Percentiles rank a stretch among this genome's conserved stretches.
Evolutionary conservation across 1,140 invertebrate genomes (phyloP).

Genomic region (Theocolax elegans): DNA sequence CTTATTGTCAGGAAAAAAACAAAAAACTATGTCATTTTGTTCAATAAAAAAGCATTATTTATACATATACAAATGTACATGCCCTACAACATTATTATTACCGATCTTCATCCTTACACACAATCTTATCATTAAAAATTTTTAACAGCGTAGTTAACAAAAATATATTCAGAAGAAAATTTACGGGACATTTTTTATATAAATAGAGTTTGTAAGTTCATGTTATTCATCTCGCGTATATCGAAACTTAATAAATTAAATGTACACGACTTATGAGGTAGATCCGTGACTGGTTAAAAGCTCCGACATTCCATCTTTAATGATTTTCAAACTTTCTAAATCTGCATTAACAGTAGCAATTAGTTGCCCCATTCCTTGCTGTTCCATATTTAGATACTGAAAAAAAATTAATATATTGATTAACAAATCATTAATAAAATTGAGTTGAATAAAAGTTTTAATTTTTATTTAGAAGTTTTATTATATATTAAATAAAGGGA

Average conservation of each 20-base stretch:
- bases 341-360: slow-evolving; percentile 84
- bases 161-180: slow-evolving; percentile 21
- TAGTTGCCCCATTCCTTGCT: slow-evolving; percentile 84
- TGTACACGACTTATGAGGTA: slow-evolving; percentile 46
- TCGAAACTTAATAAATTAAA: slow-evolving; percentile 38
- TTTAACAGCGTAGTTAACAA: slow-evolving; percentile 22
- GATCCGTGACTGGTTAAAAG: slow-evolving; percentile 55
- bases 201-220: slow-evolving; percentile 29
- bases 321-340: slow-evolving; percentile 80
- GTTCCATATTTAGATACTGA: slow-evolving; percentile 84
- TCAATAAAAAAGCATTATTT: slow-evolving; percentile 53
- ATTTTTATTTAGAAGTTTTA: too few species aligned
- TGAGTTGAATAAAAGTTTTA: neutral
- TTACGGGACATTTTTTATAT: slow-evolving; percentile 20
- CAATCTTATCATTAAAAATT: slow-evolving; percentile 17
- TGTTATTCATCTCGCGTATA: slow-evolving; percentile 10
- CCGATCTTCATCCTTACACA: slow-evolving; percentile 7
- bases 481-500: too few species aligned
- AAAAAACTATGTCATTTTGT: slow-evolving; percentile 44
- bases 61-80: slow-evolving; percentile 39
- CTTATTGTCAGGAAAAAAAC: slow-evolving; percentile 47
- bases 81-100: neutral
- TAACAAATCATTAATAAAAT: neutral
- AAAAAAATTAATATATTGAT: slow-evolving; percentile 36
- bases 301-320: slow-evolving; percentile 79